Evolutionary conservation across 2,888 invertebrate genomes (phyloP), one percentile per base, ranked within the genome.

Genomic region (Drosophila austrosaltans): DNA sequence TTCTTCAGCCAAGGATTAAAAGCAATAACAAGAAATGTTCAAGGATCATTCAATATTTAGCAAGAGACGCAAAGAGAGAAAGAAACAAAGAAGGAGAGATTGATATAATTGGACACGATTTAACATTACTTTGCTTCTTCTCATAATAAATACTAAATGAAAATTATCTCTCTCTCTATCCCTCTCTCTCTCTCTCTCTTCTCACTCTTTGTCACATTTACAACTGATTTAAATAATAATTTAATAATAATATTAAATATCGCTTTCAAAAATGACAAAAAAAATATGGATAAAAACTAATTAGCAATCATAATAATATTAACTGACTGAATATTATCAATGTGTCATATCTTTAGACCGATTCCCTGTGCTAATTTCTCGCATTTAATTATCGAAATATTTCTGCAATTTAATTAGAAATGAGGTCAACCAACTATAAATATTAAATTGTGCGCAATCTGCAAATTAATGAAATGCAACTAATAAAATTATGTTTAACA

Each of bases 401-500:
- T 79, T 87, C 86, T 85, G 76, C 86, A 73, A 57, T 57, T 85
- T 83, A 87, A 83, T 83, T 83, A 83, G 82, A 87, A 83, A 59
- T 76, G 88, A 66, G 82, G 86, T 80, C 82, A 82, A 70, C 80
- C 88, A 85, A 76, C 86, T 85, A 85, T 80, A 78, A 87, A 87
- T 85, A 83, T 80, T 85, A 85, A 87, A 87, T 82, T 82, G 82
- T 61, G 71, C 69, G 80, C 77, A 80, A 85, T 78, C 58, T 78
- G 80, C 78, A 78, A 85, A 78, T 83, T 80, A 85, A 88, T 88
- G 86, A 78, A 83, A 87, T 82, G 88, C 79, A 63, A 87, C 83
- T 88, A 83, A 88, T 86, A 87, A 87, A 83, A 83, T 83, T 85
- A 88, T 83, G 72, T 72, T 87, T 80, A 72, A 74, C 63, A 57